Base-by-base conservation (phyloP, 2,888 invertebrate genomes). In the Drosophila neotestacea region DNA sequence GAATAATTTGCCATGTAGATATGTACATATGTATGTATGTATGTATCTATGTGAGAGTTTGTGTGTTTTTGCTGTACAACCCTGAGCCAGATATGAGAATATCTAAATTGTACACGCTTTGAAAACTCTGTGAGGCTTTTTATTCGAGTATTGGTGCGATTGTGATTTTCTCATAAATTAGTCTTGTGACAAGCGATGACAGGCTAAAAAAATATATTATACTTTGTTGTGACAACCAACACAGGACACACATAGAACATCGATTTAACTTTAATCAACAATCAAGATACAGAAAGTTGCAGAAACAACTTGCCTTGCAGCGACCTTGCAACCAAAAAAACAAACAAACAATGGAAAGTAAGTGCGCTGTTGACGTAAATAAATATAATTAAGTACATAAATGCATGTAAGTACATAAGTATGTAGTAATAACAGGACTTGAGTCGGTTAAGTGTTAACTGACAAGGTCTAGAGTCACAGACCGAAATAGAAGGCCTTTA, bases 111-210 rank as follows among this genome's bases (percentile, higher is more conserved):
- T 67, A 59, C 59, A 46, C 47, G 42, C 42, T 42, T n/a, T 41
- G 39, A 56, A 65, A 50, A 61, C 50, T 46, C 55, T 64, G 28
- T 28, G 51, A 16, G 46, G 27, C 7, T 44, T 52, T 63, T 16
- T 1, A 22, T 55, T 27, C 36, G 42, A 42, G 72, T 65, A 63
- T 65, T 61, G 42, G 85, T 65, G 78, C 50, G 73, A 73, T 78
- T 74, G 72, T 83, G 87, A 91, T 90, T 91, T 88, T 88, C 81
- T 84, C 83, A 84, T 79, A 80, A 87, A 89, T 86, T 78, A 85
- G 89, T 90, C 89, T 90, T 88, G 91, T 91, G 91, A 91, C 89
- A 90, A 79, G 74, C 80, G 79, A 76, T 79, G 83, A 87, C 84
- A 80, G 74, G 63, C 59, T 60, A 34, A 34, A 22, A 34, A 50